Evolutionary conservation across 2,797 vertebrate species (phyloP).

Genomic region (Cossypha caffra): DNA sequence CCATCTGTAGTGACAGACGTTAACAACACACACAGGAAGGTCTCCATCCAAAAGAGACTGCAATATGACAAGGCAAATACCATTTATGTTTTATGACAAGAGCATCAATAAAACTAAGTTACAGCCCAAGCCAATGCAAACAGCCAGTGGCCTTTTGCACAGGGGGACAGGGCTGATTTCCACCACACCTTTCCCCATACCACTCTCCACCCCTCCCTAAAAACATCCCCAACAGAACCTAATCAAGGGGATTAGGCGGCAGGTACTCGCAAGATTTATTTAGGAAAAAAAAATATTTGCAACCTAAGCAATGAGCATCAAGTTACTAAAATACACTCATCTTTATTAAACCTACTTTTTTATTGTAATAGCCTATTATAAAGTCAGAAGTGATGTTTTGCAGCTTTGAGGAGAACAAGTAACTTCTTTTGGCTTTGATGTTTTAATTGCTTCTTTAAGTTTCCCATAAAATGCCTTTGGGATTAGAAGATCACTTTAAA

Average conservation of each 20-base stretch:
- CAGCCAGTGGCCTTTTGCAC: background rate
- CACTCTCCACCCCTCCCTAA: rapidly evolving
- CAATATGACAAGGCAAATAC: background rate
- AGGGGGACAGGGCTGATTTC: background rate
- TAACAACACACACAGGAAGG: background rate
- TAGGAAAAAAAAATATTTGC: background rate
- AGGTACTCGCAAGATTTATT: background rate
- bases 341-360: background rate
- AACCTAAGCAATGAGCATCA: background rate
- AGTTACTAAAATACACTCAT: background rate
- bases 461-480: background rate
- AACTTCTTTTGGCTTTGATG: background rate
- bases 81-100: background rate
- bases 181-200: background rate
- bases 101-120: background rate
- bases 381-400: background rate
- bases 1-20: background rate
- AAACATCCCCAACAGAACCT: background rate
- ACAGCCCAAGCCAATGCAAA: background rate
- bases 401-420: background rate
- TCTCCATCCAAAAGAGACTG: background rate
- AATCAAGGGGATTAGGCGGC: background rate
- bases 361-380: background rate
- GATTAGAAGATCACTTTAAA: background rate
- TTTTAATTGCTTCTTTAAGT: background rate